Evolutionary conservation across 2,113 vertebrate species (phyloP).

Genomic region (Stegastes partitus): DNA sequence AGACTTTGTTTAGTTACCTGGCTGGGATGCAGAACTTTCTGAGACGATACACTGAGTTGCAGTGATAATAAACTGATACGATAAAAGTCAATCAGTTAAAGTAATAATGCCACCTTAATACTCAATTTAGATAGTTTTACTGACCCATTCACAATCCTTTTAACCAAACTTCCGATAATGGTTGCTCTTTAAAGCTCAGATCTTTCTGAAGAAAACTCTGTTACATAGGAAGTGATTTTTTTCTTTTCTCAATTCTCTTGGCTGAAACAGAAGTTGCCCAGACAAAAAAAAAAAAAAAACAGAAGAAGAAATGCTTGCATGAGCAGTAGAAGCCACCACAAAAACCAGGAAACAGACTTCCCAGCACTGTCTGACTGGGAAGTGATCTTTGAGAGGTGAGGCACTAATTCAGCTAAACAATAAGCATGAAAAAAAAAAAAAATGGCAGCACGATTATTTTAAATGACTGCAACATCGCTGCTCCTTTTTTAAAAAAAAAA

Average conservation of each 20-base stretch:
- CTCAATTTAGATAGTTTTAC: neutral
- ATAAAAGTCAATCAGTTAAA: conserved; percentile 10
- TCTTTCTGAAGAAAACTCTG: neutral
- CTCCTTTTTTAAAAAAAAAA: neutral
- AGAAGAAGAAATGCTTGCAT: conserved; percentile 62
- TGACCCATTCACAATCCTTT: neutral
- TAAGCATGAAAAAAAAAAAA: neutral
- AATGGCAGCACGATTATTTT: neutral
- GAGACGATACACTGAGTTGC: neutral
- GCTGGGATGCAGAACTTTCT: neutral
- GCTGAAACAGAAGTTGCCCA: conserved; percentile 26
- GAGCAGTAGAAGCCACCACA: conserved; percentile 49
- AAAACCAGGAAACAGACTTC: conserved; percentile 66
- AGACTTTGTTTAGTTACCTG: neutral
- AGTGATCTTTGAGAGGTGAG: conserved; percentile 43
- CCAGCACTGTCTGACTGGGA: conserved; percentile 47
- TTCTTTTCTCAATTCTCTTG: conserved; percentile 5
- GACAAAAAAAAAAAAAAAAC: neutral
- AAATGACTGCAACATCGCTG: neutral
- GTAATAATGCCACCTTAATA: neutral
- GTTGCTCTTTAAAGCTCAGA: neutral
- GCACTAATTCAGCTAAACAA: conserved; percentile 31
- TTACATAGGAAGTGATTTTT: neutral
- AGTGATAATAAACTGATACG: neutral
- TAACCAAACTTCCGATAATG: neutral